Percentiles rank a stretch among this genome's conserved stretches.
phyloP scores from a whole-genome alignment of 30 jellyfish, hydroid and myxozoan genomes.

The Catostylus mosaicus region DNA sequence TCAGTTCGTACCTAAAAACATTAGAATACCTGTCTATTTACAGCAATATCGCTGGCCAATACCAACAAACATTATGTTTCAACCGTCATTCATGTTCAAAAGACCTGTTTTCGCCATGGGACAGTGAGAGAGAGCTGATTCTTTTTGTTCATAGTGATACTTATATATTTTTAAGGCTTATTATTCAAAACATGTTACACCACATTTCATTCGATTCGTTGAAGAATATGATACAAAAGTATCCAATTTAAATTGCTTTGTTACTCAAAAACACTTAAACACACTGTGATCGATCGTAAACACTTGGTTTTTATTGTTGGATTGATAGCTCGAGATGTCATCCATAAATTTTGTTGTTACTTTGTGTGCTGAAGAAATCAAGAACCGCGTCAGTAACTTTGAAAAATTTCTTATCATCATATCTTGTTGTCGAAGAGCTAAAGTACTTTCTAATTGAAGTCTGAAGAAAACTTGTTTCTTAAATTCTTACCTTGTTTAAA shows the following conservation, averaged over 20 bases:
- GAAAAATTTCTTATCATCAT: slow-evolving; percentile 1
- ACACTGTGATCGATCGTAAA: background rate
- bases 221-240: slow-evolving; percentile 3
- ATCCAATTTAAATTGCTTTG: slow-evolving; percentile 3
- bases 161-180: too few relatives aligned
- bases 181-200: too few relatives aligned
- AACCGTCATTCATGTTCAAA: slow-evolving; percentile 4
- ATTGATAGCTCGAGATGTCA: background rate
- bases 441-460: background rate
- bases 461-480: background rate
- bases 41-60: slow-evolving; percentile 11
- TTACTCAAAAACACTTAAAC: background rate
- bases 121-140: too few relatives aligned
- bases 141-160: too few relatives aligned
- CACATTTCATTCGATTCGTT: too few relatives aligned
- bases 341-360: background rate
- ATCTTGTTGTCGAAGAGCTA: slow-evolving; percentile 15
- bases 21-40: slow-evolving; percentile 7
- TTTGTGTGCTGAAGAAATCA: background rate
- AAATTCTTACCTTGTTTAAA: background rate
- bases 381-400: background rate
- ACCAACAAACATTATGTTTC: background rate
- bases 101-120: slow-evolving; percentile 8
- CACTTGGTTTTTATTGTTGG: background rate
- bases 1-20: too few relatives aligned